A percentile compares a stretch with the other conserved stretches of the same genome.
These are phyloP conservation scores for Sitta carolinensis DNA, from an alignment of 2,797 vertebrate species.

Conservation along the genomic window DNA sequence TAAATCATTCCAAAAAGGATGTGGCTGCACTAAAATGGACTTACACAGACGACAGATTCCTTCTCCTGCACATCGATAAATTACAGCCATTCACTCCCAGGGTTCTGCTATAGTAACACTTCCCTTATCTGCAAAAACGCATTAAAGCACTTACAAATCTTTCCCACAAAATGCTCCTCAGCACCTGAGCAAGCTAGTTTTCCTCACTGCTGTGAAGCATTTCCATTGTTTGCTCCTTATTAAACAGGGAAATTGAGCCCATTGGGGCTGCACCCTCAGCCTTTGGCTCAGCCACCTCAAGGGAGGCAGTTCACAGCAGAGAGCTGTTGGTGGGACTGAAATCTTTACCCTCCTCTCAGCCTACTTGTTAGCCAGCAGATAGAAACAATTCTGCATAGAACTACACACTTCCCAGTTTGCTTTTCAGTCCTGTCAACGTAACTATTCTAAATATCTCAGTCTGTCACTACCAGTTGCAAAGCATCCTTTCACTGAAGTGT, in stretches of 20 bases:
- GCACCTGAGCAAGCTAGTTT: not conserved
- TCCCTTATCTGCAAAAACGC: not conserved
- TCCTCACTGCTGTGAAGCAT: not conserved
- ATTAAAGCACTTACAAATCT: not conserved
- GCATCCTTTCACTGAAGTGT: not conserved
- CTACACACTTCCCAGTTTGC: not conserved
- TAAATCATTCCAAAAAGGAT: not conserved
- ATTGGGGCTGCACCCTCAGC: not conserved
- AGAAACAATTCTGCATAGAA: not conserved
- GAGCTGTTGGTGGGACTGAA: not conserved
- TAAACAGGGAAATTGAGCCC: not conserved
- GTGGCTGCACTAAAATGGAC: not conserved
- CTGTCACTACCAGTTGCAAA: not conserved
- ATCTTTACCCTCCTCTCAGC: not conserved
- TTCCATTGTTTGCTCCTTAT: not conserved
- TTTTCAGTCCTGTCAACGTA: not conserved
- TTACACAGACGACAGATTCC: not conserved
- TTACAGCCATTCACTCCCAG: not conserved
- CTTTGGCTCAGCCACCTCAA: not conserved
- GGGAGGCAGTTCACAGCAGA: not conserved
- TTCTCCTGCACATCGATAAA: not conserved
- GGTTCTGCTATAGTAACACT: not conserved
- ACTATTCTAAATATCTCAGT: not conserved
- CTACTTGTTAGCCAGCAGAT: not conserved
- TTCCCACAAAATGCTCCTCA: not conserved